These are phyloP conservation scores for Seira ritae DNA, from an alignment of 2,888 invertebrate genomes.

Conservation along the genomic window DNA sequence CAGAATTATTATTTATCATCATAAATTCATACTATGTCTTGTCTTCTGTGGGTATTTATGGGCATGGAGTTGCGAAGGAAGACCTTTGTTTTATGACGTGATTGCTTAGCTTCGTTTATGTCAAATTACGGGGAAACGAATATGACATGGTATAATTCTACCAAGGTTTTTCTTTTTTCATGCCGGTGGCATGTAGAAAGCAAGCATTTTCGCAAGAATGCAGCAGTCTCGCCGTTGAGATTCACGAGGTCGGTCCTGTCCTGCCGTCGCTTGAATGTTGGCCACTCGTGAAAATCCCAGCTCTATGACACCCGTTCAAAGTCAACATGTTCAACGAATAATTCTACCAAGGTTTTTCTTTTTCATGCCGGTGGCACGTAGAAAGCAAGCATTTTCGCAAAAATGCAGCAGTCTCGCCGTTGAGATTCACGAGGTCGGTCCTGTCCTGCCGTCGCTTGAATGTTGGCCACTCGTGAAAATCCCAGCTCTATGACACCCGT, in stretches of 20 bases:
- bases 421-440: background rate
- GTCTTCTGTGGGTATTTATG: no score
- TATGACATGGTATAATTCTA: background rate
- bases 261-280: background rate
- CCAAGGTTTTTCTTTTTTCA: background rate
- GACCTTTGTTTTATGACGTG: background rate
- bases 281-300: no score
- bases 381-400: no score
- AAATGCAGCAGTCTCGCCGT: background rate
- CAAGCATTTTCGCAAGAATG: background rate
- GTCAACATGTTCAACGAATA: no score
- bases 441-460: background rate
- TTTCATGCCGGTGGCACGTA: no score
- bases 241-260: background rate
- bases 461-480: background rate
- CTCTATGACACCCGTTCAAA: no score
- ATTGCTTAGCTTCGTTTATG: background rate
- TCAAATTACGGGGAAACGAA: background rate
- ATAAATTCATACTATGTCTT: no score
- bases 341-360: no score
- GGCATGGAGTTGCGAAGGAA: no score
- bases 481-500: no score
- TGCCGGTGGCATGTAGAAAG: background rate
- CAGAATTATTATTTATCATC: no score
- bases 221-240: background rate